phyloP scores from a whole-genome alignment of 1,140 invertebrate genomes.

The Plectus sambesii region DNA sequence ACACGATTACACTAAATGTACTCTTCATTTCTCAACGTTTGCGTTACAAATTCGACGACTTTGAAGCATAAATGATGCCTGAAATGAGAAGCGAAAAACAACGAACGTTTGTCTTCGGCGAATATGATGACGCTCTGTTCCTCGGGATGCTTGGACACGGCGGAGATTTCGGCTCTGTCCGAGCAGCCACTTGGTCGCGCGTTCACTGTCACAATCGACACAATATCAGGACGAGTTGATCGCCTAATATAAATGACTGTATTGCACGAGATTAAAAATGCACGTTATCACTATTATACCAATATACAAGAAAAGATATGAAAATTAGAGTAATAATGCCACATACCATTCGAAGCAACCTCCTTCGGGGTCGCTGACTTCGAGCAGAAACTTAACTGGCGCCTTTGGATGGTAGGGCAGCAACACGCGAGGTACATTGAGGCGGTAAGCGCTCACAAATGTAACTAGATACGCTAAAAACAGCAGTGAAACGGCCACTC shows the following conservation, averaged over 20 bases:
- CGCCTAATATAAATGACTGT: too few species aligned
- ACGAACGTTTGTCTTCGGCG: constrained; percentile 63
- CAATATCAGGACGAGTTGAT: constrained; percentile 65
- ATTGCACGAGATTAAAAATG: too few species aligned
- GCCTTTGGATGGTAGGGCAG: constrained; percentile 25
- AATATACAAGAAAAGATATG: constrained; percentile 3
- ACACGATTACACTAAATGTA: too few species aligned
- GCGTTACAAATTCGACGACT: too few species aligned
- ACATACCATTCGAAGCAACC: constrained; percentile 27
- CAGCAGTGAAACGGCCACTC: too few species aligned
- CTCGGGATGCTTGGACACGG: constrained; percentile 59
- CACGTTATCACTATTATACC: too few species aligned
- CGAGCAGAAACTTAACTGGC: constrained; percentile 20
- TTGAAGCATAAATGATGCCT: too few species aligned
- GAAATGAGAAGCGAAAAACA: too few species aligned
- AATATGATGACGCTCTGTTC: constrained; percentile 74
- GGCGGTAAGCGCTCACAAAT: constrained; percentile 20
- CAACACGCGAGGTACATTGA: constrained; percentile 26
- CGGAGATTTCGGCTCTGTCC: constrained; percentile 62
- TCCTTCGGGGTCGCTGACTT: constrained; percentile 22
- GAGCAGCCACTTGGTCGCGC: constrained; percentile 60
- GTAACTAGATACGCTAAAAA: too few species aligned
- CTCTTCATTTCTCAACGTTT: too few species aligned
- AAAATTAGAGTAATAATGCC: too few species aligned
- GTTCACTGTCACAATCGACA: constrained; percentile 62